Base-by-base conservation (phyloP, 2,888 invertebrate species). In the Dryadula phaetusa region DNA sequence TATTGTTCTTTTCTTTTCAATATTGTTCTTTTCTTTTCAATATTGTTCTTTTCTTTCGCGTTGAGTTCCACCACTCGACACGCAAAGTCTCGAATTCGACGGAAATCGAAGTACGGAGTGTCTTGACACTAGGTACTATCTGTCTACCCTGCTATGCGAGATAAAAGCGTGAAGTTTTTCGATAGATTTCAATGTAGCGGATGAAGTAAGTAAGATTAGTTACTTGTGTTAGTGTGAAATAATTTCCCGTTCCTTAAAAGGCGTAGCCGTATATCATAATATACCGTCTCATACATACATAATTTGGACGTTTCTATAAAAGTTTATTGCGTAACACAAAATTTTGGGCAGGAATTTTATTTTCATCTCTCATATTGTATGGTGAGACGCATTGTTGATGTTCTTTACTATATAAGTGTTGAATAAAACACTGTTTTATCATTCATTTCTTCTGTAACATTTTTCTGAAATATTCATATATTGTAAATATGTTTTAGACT, bases 271-370 rank as follows among this genome's bases (percentile, higher is more conserved):
- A 42, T 62, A 62, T 62, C 44, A 22, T 65, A 46, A 37, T 42
- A 44, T 56, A 56, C 44, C 16, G 60, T 66, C 69, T 69, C 69
- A 69, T 69, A 52, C 66, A 66, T 69, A 62, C 65, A 69, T 69
- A 69, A 69, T 69, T 66, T 63, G 25, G 28, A 49, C 66, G 53
- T 66, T 69, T 46, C 44, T 65, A 56, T 58, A 49, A 49, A 46
- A 42, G 42, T 28, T 44, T 60, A 60, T 32, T 56, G 42, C 60
- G 25, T 60, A 44, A 60, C 28, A 44, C 16, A 18, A 44, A 60
- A 18, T 44, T 60, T 60, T 60, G 25, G 25, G 44, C 44, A 18
- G 18, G 60, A 60, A 42, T 60, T 44, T 60, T 60, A 58, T 60
- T 44, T 44, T 44, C 44, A 44, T 56, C 40, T 40, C 56, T 56